Evolutionary conservation across 2,888 invertebrate species (phyloP), one percentile per base, ranked within the genome.

Genomic region (Cosmia pyralina): DNA sequence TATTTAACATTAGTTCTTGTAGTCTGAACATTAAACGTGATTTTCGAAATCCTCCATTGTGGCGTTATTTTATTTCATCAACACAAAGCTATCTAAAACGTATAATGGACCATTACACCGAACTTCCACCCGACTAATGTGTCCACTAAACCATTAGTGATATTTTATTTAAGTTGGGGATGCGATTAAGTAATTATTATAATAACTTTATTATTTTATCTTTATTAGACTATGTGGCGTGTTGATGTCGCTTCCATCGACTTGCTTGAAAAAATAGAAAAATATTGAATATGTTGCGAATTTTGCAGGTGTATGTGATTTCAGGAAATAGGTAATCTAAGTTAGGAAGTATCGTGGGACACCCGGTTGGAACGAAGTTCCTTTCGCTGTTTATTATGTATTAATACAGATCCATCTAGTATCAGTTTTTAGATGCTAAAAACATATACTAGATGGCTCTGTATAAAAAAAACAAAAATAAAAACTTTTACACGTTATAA

Each of bases 91-190:
- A 79, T 80, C 68, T 69, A 65, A 55, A 75, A 44, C 68, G 55
- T 44, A 17, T 52, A 80, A 80, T 80, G 79, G 67, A 11, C 77
- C 80, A 77, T 80, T 76, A 72, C 28, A 62, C n/a, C 34, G 38
- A 41, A 62, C 62, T 65, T 46, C 6, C 62, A 52, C 34, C 7
- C n/a, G 22, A 22, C 68, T 79, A 79, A 79, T 76, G 79, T 71
- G 57, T 60, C 71, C 46, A 71, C 59, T 68, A 62, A 76, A 50
- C 67, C 65, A 79, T 79, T 79, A 76, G 10, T 46, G 48, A 66
- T 44, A 22, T 58, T 76, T 69, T 69, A 76, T 69, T 67, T 50
- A 53, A 64, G 65, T 58, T 60, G 53, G 46, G 17, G 44, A 44
- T 50, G 15, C 11, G 34, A 75, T 62, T 28, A 72, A 60, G 48